These are phyloP conservation scores for Quadriops clusia DNA, from an alignment of 2,888 invertebrate species.

Conservation along the genomic window DNA sequence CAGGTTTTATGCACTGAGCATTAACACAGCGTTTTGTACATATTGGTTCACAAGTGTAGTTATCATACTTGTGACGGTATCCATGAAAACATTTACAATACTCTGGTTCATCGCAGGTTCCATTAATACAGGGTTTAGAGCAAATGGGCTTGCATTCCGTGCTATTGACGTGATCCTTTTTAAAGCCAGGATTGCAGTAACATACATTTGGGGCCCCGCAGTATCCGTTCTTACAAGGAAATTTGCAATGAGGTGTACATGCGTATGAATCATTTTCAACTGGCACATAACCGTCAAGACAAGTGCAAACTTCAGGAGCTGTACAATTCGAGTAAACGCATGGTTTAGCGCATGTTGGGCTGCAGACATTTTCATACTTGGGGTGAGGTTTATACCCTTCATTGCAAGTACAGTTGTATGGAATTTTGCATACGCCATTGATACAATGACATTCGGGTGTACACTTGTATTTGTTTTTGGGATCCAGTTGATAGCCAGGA, in stretches of 20 bases:
- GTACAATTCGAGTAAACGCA: constrained; percentile 29
- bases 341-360: constrained; percentile 19
- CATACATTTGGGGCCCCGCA: no score
- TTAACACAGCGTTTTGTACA: constrained; percentile 30
- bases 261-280: constrained; percentile 32
- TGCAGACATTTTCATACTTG: constrained; percentile 17
- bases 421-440: no score
- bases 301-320: constrained; percentile 32
- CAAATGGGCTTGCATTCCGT: no score
- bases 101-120: constrained; percentile 29
- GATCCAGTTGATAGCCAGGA: constrained; percentile 23
- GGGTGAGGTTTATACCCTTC: no score
- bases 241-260: constrained; percentile 11
- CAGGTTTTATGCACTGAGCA: constrained; percentile 30
- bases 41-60: constrained; percentile 17
- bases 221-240: constrained; percentile 13
- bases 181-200: no score
- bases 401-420: no score
- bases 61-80: background rate
- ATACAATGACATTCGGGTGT: no score
- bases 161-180: no score
- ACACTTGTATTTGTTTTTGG: no score
- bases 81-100: constrained; percentile 28
- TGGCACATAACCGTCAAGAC: constrained; percentile 41
- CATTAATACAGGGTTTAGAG: no score